Base-by-base conservation (phyloP, 35 echinoderm and acorn worm species). In the Heliocidaris erythrogramma region DNA sequence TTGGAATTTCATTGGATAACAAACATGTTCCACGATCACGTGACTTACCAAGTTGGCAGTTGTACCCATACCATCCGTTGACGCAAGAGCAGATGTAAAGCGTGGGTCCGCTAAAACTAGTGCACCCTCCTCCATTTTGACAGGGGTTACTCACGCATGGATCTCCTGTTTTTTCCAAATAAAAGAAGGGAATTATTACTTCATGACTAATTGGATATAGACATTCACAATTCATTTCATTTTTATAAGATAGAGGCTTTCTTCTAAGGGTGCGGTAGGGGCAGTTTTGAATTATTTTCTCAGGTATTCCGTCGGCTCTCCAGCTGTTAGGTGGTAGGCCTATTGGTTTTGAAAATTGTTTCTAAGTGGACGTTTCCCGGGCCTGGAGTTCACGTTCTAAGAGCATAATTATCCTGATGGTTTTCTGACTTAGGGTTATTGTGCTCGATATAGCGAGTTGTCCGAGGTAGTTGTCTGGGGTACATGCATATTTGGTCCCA, bases 61-160 rank as follows among this genome's bases (percentile, higher is more conserved):
- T 35, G 9, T 11, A 85, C 30, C 97, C 97, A 17, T 49, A n/a
- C 95, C 95, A 98, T 9, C 59, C 94, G 21, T 69, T 92, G 88
- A 85, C 94, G 85, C 97, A 98, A 29, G 21, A 94, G 85, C 97
- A 98, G 2, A 92, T 95, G 88, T 95, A 98, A 50, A 95, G 92
- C 85, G 97, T 95, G 48, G 92, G 94, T 21, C 91, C 92, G 92
- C 92, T 95, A 31, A 89, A 89, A 42, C 87, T 32, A 48, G 12
- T 89, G 32, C 87, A 89, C 11, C 1, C 60, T 30, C 96, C 96
- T 53, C 93, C 92, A 53, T 78, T 78, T 53, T 91, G 91, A 86
- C 97, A 98, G 13, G 97, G 97, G 88, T 88, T 94, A 48, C 94
- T 95, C 47, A 94, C 18, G 93, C 97, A 98, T 13, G 97, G 88